These are phyloP conservation scores for Hyles vespertilio DNA, from an alignment of 1,140 invertebrate species.

Conservation along the genomic window DNA sequence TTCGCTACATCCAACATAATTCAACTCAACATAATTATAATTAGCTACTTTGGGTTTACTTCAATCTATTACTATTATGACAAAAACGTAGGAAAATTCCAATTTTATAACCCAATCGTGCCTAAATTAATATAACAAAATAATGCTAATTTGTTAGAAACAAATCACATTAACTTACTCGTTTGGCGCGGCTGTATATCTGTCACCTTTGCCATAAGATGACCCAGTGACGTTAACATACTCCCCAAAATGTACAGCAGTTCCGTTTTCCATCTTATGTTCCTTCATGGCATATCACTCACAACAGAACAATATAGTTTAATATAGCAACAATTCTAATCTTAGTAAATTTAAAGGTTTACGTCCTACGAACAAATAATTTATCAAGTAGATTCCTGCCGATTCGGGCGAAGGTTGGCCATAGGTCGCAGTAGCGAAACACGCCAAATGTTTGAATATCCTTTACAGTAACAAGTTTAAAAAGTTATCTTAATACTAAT, in stretches of 20 bases:
- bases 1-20: too few relatives aligned
- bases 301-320: constrained; percentile 16
- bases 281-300: constrained; percentile 46
- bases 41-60: too few relatives aligned
- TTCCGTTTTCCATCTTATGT: constrained; percentile 51
- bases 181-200: constrained; percentile 65
- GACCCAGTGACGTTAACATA: constrained; percentile 38
- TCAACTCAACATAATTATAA: too few relatives aligned
- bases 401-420: not conserved
- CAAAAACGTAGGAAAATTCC: too few relatives aligned
- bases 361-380: constrained; percentile 10
- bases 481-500: constrained; percentile 9
- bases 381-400: constrained; percentile 6
- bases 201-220: constrained; percentile 60
- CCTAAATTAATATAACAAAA: too few relatives aligned
- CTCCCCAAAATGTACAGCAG: constrained; percentile 23
- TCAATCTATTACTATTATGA: too few relatives aligned
- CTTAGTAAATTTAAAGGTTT: not conserved
- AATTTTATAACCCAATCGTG: too few relatives aligned
- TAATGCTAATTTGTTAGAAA: too few relatives aligned
- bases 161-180: constrained; percentile 45
- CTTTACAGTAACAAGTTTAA: constrained; percentile 62
- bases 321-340: constrained; percentile 1
- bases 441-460: constrained; percentile 54
- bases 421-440: constrained; percentile 23